These are phyloP conservation scores for Pasiphila rectangulata DNA, from an alignment of 2,888 invertebrate genomes.

Conservation along the genomic window DNA sequence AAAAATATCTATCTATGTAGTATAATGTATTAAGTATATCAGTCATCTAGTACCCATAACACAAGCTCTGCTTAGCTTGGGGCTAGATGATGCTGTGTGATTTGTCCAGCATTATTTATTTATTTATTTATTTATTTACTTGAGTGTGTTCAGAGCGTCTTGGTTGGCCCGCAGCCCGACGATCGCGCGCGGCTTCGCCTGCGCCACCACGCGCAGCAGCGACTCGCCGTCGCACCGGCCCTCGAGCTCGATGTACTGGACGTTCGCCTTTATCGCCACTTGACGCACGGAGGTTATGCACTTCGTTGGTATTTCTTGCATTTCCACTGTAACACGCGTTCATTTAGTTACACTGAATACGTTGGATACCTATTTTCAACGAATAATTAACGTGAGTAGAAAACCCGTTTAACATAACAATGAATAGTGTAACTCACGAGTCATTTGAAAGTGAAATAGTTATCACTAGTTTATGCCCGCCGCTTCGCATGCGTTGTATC, in stretches of 20 bases:
- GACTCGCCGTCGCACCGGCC: conserved; percentile 94
- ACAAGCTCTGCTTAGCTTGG: no score
- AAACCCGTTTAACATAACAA: no score
- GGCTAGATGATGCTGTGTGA: background rate
- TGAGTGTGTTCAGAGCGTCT: conserved; percentile 46
- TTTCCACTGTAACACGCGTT: conserved; percentile 69
- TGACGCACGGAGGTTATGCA: conserved; percentile 88
- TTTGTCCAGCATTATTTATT: background rate
- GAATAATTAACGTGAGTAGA: no score
- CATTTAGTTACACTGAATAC: no score
- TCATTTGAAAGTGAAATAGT: no score
- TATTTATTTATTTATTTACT: conserved; percentile 38
- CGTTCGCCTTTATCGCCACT: conserved; percentile 89
- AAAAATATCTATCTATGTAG: no score
- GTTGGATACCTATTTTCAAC: no score
- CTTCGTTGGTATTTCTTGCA: conserved; percentile 92
- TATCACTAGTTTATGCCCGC: no score
- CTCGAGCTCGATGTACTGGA: conserved; percentile 98
- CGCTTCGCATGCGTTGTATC: no score
- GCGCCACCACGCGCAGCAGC: conserved; percentile 88
- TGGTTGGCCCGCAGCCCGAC: conserved; percentile 74
- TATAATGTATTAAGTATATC: no score
- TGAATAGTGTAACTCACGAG: no score
- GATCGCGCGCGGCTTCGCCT: conserved; percentile 89
- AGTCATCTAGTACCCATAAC: no score